These are phyloP conservation scores for Drosophila seguyi DNA, from an alignment of 1,140 invertebrate species.

Conservation along the genomic window DNA sequence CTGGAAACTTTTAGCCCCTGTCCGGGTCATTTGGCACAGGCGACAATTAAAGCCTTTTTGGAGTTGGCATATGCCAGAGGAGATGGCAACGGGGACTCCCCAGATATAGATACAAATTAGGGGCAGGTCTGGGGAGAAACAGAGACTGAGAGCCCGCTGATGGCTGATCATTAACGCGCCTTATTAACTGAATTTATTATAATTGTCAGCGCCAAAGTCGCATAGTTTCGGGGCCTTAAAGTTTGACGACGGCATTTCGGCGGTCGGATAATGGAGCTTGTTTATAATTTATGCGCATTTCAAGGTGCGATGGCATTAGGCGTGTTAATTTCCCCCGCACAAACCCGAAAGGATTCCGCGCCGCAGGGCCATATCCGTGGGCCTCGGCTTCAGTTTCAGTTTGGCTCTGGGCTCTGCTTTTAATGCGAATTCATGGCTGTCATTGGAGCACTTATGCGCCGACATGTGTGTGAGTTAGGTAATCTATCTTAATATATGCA, in stretches of 20 bases:
- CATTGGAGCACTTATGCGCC: constrained; percentile 65
- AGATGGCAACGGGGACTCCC: neutral
- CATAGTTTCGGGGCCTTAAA: constrained; percentile 63
- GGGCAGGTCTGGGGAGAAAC: constrained; percentile 25
- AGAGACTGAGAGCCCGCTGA: constrained; percentile 51
- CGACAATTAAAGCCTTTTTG: constrained; percentile 50
- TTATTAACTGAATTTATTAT: constrained; percentile 83
- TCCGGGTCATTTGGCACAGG: constrained; percentile 34
- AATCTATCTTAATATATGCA: constrained; percentile 83
- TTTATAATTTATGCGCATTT: constrained; percentile 80
- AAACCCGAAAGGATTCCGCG: constrained; percentile 35
- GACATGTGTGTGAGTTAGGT: constrained; percentile 41
- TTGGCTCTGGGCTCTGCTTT: constrained; percentile 40
- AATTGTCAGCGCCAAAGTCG: constrained; percentile 61
- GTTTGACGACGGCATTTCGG: constrained; percentile 50
- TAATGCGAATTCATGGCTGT: constrained; percentile 76
- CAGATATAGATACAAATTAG: constrained; percentile 29
- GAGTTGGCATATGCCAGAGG: constrained; percentile 38
- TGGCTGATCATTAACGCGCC: constrained; percentile 77
- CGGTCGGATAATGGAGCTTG: constrained; percentile 65
- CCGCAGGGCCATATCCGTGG: constrained; percentile 8
- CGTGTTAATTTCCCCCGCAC: constrained; percentile 67
- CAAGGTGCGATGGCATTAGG: constrained; percentile 70
- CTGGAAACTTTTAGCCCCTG: constrained; percentile 31
- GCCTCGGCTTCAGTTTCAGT: constrained; percentile 24